phyloP scores from a whole-genome alignment of 2,113 vertebrate species.

The Cnemophilus loriae region DNA sequence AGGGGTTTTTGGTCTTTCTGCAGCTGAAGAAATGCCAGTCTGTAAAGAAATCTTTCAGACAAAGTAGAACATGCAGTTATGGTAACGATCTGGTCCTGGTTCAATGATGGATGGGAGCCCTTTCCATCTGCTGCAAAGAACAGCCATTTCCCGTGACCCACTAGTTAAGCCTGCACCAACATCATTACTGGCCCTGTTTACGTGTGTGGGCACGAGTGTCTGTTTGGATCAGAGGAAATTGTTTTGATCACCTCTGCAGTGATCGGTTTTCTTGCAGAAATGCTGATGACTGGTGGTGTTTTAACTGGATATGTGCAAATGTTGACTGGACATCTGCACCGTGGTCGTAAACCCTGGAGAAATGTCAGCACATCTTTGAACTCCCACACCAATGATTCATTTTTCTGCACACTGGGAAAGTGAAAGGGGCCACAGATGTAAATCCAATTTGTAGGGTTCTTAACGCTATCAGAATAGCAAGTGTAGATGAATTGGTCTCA shows the following conservation, averaged over 20 bases:
- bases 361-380: neutral
- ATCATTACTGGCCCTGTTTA: neutral
- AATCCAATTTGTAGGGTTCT: neutral
- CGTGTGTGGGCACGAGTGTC: fast-evolving
- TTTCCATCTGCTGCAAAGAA: neutral
- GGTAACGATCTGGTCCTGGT: neutral
- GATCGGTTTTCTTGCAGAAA: neutral
- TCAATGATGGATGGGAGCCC: neutral
- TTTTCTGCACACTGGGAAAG: neutral
- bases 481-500: neutral
- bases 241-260: neutral
- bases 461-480: neutral
- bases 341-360: neutral
- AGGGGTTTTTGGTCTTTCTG: neutral
- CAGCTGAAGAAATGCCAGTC: neutral
- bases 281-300: neutral
- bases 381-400: neutral
- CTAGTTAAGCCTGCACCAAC: neutral
- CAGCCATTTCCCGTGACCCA: neutral
- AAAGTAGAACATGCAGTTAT: neutral
- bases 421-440: neutral
- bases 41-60: neutral
- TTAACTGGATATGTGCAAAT: neutral
- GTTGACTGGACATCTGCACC: neutral
- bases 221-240: neutral